phyloP scores from a whole-genome alignment of 2,113 vertebrate genomes.

The Podocnemis expansa region DNA sequence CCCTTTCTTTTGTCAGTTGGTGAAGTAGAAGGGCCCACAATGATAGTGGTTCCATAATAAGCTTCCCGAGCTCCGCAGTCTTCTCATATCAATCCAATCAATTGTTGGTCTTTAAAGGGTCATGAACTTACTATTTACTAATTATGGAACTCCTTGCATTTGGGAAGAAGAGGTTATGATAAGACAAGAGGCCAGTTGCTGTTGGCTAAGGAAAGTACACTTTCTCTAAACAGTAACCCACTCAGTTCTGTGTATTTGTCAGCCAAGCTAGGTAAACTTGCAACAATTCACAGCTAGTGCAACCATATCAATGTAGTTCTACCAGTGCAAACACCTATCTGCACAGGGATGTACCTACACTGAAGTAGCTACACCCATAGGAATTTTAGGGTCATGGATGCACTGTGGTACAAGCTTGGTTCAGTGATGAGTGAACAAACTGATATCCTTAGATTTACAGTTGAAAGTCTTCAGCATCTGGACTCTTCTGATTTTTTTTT shows the following conservation, averaged over 20 bases:
- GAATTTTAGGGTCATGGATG: not conserved
- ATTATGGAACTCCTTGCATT: not conserved
- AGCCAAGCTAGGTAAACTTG: not conserved
- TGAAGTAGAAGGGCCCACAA: slow-evolving; percentile 21
- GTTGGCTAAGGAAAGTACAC: not conserved
- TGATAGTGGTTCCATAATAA: not conserved
- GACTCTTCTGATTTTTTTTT: not conserved
- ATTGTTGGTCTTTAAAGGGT: not conserved
- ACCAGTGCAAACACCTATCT: not conserved
- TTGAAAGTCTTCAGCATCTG: not conserved
- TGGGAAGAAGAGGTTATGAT: not conserved
- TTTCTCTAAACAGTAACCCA: slow-evolving; percentile 9
- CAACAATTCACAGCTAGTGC: not conserved
- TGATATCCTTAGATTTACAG: not conserved
- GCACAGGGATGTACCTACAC: not conserved
- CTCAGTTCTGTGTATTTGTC: not conserved
- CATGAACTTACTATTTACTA: not conserved
- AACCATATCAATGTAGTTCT: not conserved
- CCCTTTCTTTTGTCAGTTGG: not conserved
- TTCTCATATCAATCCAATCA: slow-evolving; percentile 7
- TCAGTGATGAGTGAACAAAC: not conserved
- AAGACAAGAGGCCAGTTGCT: not conserved
- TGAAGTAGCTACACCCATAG: not conserved
- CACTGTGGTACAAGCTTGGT: not conserved
- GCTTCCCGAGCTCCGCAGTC: not conserved